Percentiles rank a stretch among this genome's conserved stretches.
Conservation (phyloP, 2,797 vertebrate genomes). For the Pogoniulus pusillus region DNA sequence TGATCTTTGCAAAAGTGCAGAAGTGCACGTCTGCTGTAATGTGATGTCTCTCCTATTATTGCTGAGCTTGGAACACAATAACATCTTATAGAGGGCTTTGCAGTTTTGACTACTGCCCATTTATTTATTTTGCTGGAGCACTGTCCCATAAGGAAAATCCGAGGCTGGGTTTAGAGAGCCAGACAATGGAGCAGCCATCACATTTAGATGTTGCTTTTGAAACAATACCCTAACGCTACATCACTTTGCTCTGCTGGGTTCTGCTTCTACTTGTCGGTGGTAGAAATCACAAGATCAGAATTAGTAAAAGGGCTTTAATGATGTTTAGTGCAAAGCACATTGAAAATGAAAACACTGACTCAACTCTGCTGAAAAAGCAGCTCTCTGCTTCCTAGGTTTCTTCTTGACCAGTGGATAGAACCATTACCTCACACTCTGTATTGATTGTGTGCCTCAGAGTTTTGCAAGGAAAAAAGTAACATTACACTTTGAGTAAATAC, state of each 20-base stretch:
- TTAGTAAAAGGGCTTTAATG: conserved; percentile 30
- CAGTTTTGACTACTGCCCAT: conserved; percentile 55
- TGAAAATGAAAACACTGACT: conserved; percentile 42
- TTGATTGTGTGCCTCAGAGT: background rate
- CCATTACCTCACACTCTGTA: conserved; percentile 1
- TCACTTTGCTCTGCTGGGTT: conserved; percentile 56
- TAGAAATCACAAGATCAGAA: conserved; percentile 64
- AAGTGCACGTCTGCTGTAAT: background rate
- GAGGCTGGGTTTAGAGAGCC: conserved; percentile 55
- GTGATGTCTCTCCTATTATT: conserved; percentile 29
- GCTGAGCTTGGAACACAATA: conserved; percentile 49
- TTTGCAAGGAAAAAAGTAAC: background rate
- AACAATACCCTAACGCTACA: conserved; percentile 60
- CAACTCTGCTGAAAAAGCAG: conserved; percentile 61
- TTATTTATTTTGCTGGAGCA: conserved; percentile 63
- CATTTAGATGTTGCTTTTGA: conserved; percentile 65
- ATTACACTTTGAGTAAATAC: background rate
- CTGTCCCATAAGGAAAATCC: conserved; percentile 60
- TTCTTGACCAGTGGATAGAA: conserved; percentile 1
- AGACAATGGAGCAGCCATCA: conserved; percentile 48
- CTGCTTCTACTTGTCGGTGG: conserved; percentile 29
- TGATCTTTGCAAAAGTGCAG: conserved; percentile 50
- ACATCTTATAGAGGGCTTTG: conserved; percentile 58
- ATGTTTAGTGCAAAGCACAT: conserved; percentile 45
- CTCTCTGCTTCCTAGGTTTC: background rate